A percentile compares a stretch with the other conserved stretches of the same genome.
Evolutionary conservation across 1,140 invertebrate species (phyloP).

Genomic region (Acyrthosiphon pisum): DNA sequence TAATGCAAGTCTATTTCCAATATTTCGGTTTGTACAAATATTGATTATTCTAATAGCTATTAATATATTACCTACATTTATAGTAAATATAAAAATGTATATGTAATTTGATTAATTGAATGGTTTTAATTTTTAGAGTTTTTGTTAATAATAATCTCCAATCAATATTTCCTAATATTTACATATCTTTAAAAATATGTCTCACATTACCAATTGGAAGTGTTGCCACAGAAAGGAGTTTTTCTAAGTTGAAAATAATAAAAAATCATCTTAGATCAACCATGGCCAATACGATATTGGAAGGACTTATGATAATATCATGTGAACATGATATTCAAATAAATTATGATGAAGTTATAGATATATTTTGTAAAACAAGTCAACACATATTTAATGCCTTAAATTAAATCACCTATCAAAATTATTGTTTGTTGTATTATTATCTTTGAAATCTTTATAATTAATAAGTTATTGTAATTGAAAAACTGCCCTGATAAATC

Average conservation of each 20-base stretch:
- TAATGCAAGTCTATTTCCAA: not conserved
- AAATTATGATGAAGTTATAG: conserved; percentile 15
- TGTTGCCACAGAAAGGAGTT: not conserved
- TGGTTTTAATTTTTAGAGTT: not conserved
- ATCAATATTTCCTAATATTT: conserved; percentile 9
- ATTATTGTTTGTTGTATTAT: too few relatives aligned
- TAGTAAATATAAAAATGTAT: not conserved
- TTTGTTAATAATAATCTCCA: not conserved
- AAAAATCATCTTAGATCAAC: not conserved
- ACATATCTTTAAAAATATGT: not conserved
- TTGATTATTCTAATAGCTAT: too few relatives aligned
- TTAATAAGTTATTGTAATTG: too few relatives aligned
- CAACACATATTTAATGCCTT: not conserved
- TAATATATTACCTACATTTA: not conserved
- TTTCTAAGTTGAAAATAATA: not conserved
- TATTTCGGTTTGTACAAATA: not conserved
- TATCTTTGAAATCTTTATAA: too few relatives aligned
- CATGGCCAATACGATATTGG: not conserved
- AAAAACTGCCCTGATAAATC: too few relatives aligned
- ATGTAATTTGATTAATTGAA: not conserved
- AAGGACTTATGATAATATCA: not conserved
- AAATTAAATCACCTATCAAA: not conserved
- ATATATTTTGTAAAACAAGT: not conserved
- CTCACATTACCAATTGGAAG: not conserved
- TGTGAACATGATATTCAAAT: not conserved